Evolutionary conservation across 2,797 vertebrate genomes (phyloP).

Genomic region (Borostomias antarcticus): DNA sequence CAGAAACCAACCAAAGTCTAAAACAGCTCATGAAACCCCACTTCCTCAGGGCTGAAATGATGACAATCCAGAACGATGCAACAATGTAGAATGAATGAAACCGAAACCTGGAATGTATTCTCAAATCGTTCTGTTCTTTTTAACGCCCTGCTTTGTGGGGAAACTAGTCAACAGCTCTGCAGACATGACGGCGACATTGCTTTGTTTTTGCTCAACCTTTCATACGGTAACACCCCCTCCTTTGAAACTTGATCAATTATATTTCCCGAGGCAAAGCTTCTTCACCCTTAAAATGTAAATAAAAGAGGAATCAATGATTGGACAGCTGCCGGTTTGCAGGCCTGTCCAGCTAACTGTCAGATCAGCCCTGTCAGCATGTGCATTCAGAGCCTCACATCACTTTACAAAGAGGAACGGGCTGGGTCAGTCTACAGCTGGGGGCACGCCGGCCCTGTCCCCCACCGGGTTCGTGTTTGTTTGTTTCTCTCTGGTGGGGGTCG

Average conservation of each 20-base stretch:
- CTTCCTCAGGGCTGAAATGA: slow-evolving; percentile 61
- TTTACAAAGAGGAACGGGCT: slow-evolving; percentile 72
- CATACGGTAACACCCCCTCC: neutral
- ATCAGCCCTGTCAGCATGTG: slow-evolving; percentile 64
- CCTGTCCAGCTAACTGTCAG: slow-evolving; percentile 61
- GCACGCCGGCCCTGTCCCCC: slow-evolving; percentile 38
- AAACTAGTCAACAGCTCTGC: neutral
- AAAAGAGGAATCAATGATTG: slow-evolving; percentile 27
- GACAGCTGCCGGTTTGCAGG: slow-evolving; percentile 31
- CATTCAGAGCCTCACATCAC: slow-evolving; percentile 66
- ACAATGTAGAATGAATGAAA: slow-evolving; percentile 33
- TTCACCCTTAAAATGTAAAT: slow-evolving; percentile 33
- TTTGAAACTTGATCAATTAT: slow-evolving; percentile 20
- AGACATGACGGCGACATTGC: neutral
- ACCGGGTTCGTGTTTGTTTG: slow-evolving; percentile 35
- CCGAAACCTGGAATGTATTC: slow-evolving; percentile 38
- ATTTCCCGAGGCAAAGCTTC: slow-evolving; percentile 11
- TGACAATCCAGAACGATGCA: slow-evolving; percentile 62
- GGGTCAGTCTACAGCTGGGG: slow-evolving; percentile 65
- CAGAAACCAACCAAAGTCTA: slow-evolving; percentile 65
- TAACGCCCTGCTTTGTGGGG: neutral
- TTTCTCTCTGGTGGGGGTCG: slow-evolving; percentile 23
- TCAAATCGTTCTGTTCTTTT: neutral
- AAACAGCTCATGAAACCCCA: slow-evolving; percentile 69
- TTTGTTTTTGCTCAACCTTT: neutral